Evolutionary conservation across 2,113 vertebrate species (phyloP).

Genomic region (Chiloscyllium plagiosum): DNA sequence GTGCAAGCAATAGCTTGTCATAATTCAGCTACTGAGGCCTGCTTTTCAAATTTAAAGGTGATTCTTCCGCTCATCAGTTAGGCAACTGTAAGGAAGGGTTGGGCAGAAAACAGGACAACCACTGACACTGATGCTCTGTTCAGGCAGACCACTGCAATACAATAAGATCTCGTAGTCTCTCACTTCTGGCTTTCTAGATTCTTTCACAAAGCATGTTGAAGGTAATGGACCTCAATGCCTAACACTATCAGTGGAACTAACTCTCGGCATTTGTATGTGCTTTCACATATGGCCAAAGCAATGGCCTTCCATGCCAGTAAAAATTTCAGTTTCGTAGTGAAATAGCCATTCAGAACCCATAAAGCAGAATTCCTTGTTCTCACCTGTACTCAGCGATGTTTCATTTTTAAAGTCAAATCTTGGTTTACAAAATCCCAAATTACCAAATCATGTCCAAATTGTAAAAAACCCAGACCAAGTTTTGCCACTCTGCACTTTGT

Average conservation of each 20-base stretch:
- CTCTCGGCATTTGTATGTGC: neutral
- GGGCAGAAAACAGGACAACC: neutral
- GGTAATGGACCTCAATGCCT: neutral
- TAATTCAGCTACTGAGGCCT: neutral
- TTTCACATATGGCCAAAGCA: neutral
- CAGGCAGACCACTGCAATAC: neutral
- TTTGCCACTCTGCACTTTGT: neutral
- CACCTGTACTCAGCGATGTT: neutral
- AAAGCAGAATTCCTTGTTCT: neutral
- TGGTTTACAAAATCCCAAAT: neutral
- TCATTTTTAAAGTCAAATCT: neutral
- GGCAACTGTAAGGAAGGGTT: too few species aligned
- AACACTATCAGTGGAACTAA: neutral
- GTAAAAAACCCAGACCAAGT: neutral
- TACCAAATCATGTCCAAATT: neutral
- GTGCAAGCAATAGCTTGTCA: neutral
- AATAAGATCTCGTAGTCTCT: neutral
- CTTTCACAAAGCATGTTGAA: neutral
- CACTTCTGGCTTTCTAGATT: neutral
- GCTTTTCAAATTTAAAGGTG: neutral
- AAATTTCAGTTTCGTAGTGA: neutral
- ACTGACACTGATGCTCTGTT: neutral
- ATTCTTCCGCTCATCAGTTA: too few species aligned
- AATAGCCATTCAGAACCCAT: neutral
- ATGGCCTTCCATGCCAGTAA: neutral